These are phyloP conservation scores for Anguilla rostrata DNA, from an alignment of 2,113 vertebrate species.

Conservation along the genomic window DNA sequence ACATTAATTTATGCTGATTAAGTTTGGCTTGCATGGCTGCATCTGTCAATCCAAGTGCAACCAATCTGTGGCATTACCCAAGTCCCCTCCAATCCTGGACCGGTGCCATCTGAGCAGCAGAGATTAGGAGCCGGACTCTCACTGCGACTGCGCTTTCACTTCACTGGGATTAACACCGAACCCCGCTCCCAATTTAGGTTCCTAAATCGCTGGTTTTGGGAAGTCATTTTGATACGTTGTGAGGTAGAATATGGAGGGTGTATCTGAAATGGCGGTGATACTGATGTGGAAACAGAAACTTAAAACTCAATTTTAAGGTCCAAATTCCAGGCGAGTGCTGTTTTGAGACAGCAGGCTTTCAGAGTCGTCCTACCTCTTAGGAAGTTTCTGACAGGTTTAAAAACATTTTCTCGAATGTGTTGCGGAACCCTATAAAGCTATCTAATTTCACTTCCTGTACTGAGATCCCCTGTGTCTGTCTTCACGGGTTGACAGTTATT, in stretches of 20 bases:
- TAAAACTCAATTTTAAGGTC: no score
- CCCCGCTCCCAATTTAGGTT: not conserved
- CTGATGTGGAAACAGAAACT: not conserved
- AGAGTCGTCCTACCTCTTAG: not conserved
- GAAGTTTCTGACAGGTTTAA: not conserved
- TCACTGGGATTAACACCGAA: slow-evolving; percentile 27
- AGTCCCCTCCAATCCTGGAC: not conserved
- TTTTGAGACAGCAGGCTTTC: no score
- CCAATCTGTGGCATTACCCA: slow-evolving; percentile 11
- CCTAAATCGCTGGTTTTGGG: not conserved
- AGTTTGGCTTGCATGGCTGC: slow-evolving; percentile 20
- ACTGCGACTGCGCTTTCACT: slow-evolving; percentile 26
- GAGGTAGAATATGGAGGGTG: not conserved
- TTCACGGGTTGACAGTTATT: not conserved
- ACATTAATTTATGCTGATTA: slow-evolving; percentile 38
- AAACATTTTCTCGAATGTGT: not conserved
- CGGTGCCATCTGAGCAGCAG: not conserved
- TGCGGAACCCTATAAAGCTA: not conserved
- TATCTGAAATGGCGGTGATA: not conserved
- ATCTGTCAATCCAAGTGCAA: slow-evolving; percentile 24
- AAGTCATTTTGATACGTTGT: not conserved
- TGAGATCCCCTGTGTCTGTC: not conserved
- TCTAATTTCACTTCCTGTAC: not conserved
- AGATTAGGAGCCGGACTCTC: slow-evolving; percentile 33
- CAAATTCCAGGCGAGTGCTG: no score